A percentile compares a stretch with the other conserved stretches of the same genome.
phyloP scores from a whole-genome alignment of 1,140 invertebrate genomes.

The Diploscapter pachys region DNA sequence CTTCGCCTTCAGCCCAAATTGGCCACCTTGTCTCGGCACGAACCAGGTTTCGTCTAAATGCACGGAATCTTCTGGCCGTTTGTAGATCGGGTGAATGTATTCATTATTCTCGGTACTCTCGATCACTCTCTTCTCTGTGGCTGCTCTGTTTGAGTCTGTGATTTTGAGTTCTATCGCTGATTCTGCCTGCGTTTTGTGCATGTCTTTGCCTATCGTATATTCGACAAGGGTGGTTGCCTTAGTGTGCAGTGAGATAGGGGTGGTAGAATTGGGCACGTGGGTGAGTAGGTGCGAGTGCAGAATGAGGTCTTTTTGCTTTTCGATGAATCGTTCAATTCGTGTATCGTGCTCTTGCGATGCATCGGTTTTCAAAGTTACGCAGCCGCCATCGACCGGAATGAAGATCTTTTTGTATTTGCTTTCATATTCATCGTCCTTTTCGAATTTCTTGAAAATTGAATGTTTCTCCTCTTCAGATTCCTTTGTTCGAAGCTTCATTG shows the following conservation, averaged over 20 bases:
- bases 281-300: too few species aligned
- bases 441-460: conserved; percentile 21
- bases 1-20: conserved; percentile 35
- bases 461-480: conserved; percentile 34
- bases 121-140: conserved; percentile 24
- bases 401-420: too few species aligned
- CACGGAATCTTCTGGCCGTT: conserved; percentile 16
- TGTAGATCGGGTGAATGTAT: conserved; percentile 29
- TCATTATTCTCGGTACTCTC: conserved; percentile 25
- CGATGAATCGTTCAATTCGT: too few species aligned
- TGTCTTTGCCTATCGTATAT: too few species aligned
- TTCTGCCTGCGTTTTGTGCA: too few species aligned
- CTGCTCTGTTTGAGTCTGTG: too few species aligned
- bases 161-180: too few species aligned
- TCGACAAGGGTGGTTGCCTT: too few species aligned
- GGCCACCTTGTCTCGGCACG: conserved; percentile 43
- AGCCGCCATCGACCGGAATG: conserved; percentile 26
- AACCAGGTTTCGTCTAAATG: conserved; percentile 30
- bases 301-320: too few species aligned
- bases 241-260: too few species aligned
- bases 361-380: conserved; percentile 39
- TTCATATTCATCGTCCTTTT: conserved; percentile 15
- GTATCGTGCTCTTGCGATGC: conserved; percentile 46
- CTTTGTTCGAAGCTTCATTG: conserved; percentile 14
- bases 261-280: too few species aligned